Conservation (phyloP, 2,888 invertebrate genomes). For the Tetragonula carbonaria region DNA sequence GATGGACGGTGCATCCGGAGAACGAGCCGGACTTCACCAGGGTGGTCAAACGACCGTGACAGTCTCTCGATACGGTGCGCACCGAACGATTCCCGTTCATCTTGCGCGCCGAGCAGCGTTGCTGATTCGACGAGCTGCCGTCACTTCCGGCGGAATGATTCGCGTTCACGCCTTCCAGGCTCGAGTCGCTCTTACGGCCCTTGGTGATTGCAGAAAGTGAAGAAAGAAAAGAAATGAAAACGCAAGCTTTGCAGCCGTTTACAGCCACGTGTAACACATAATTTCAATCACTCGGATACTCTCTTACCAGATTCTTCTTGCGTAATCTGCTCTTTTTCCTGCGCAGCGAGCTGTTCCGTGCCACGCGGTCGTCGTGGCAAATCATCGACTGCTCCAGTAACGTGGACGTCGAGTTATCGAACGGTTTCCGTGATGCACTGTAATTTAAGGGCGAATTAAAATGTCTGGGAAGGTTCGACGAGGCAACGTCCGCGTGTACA, state of each 20-base stretch:
- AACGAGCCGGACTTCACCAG: constrained; percentile 91
- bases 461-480: neutral
- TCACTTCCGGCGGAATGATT: constrained; percentile 81
- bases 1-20: constrained; percentile 87
- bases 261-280: too few relatives aligned
- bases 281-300: neutral
- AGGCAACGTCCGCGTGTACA: neutral
- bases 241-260: neutral
- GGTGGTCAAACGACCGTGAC: constrained; percentile 81
- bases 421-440: constrained; percentile 79
- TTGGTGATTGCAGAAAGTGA: constrained; percentile 58
- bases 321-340: constrained; percentile 84
- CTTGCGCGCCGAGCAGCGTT: constrained; percentile 72
- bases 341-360: constrained; percentile 83
- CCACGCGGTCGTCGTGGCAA: constrained; percentile 80
- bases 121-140: constrained; percentile 83
- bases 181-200: constrained; percentile 86
- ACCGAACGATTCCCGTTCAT: constrained; percentile 58
- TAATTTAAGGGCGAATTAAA: constrained; percentile 42
- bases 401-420: constrained; percentile 85
- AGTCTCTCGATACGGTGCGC: constrained; percentile 74
- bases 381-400: constrained; percentile 84
- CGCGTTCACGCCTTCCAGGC: constrained; percentile 85
- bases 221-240: neutral
- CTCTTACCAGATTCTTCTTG: constrained; percentile 83